Evolutionary conservation across 2,113 vertebrate species (phyloP), one percentile per base, ranked within the genome.

Genomic region (Eupsittula cactorum): DNA sequence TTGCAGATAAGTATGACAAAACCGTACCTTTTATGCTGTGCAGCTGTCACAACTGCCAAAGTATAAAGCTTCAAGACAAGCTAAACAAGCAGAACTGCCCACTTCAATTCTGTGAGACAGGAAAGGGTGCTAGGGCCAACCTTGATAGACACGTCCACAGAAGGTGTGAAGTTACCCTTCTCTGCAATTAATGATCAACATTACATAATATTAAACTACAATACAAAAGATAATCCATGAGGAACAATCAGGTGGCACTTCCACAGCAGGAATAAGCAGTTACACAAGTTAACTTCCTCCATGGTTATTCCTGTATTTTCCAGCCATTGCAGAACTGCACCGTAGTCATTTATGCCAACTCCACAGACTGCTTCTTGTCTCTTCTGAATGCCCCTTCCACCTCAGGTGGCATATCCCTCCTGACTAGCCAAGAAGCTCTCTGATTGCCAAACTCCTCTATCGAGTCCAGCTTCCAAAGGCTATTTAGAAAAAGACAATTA

Each of bases 311-410:
- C 44, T 28, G 7, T 52, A 6, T 65, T 78, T 82, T 79, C 52
- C 39, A 87, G 39, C 5, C 2, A 1, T 20, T 27, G 23, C 35
- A 79, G 50, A 63, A 71, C 69, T 55, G 55, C 50, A 41, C 17
- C 0, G 0, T 17, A 64, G 57, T 8, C 10, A 2, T 21, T 11
- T 24, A 55, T 62, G 44, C 53, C 75, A 86, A 7, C 18, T 35
- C 47, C 70, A 47, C 0, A 0, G 37, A 13, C 35, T 42, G 10
- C 37, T 47, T 46, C 44, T 70, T 0, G 0, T 41, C n/a, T 67
- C 46, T 42, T 25, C 18, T 3, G 28, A 84, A 50, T 6, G 23
- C 1, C 46, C 14, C 53, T 64, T 65, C 47, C 50, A 67, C 41
- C 25, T 25, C n/a, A 25, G 31, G 37, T 13, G 21, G 35, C 18